Evolutionary conservation across 2,888 invertebrate species (phyloP), one percentile per base, ranked within the genome.

Genomic region (Ryuthela nishihirai): DNA sequence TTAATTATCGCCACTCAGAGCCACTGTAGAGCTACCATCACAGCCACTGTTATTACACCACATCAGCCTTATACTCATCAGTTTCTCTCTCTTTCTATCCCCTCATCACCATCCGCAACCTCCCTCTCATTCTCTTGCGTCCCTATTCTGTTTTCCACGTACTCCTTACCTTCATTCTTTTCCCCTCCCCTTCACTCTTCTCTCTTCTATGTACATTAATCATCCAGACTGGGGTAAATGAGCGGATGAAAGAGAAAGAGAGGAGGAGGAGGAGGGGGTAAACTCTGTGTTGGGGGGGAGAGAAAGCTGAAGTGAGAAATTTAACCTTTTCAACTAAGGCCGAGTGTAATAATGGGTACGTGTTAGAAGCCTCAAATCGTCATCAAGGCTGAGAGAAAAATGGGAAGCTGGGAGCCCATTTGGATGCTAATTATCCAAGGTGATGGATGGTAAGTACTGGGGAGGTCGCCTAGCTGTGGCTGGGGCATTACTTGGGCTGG

Each of bases 391-490:
- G 44, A 47, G 59, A 59, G 53, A 59, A 59, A 59, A 53, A 54
- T 59, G 59, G 38, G 48, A 34, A 54, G 48, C 48, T 40, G 53
- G 44, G 53, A 59, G 53, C 53, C 59, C 53, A 59, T 59, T 59
- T 59, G 53, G 53, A 59, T 59, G 59, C 59, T 59, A 59, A 59
- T 59, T 59, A 59, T 48, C 48, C 39, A 29, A 17, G 38, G 39
- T 59, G 59, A 59, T 59, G 53, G 48, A 59, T 59, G 59, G 59
- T 48, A 38, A 56, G 56, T 44, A 50, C 50, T 52, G 56, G 50
- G 50, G 50, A n/a, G n/a, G n/a, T n/a, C n/a, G n/a, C n/a, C n/a
- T n/a, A 52, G 46, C 50, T 52, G 50, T 42, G 50, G 56, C 50
- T 29, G 50, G 29, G n/a, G 17, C 18, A 35, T 36, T 17, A 15